These are phyloP conservation scores for Phenganax marumi DNA, from an alignment of 92 coral and sea anemone genomes.

Conservation along the genomic window DNA sequence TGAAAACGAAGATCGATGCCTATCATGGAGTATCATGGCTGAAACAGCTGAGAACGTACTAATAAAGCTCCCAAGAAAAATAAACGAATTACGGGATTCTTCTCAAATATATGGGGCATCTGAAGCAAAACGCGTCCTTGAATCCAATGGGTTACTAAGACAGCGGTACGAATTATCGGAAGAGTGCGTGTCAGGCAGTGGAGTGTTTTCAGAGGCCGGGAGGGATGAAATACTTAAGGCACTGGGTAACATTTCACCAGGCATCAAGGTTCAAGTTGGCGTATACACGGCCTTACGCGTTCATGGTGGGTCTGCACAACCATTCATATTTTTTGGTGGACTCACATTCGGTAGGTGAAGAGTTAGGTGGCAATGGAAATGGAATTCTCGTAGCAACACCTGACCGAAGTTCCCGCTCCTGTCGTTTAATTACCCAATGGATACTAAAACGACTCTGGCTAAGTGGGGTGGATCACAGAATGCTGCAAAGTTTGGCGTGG, in stretches of 20 bases:
- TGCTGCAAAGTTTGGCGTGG: constrained; percentile 38
- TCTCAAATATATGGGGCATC: constrained; percentile 5
- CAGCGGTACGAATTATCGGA: constrained; percentile 34
- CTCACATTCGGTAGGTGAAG: constrained; percentile 40
- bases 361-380: constrained; percentile 25
- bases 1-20: not conserved
- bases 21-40: not conserved
- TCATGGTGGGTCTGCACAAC: constrained; percentile 30
- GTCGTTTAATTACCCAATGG: constrained; percentile 18
- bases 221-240: constrained; percentile 18
- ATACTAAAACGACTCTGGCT: constrained; percentile 22
- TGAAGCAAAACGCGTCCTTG: constrained; percentile 32
- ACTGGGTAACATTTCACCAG: not conserved
- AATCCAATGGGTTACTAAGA: constrained; percentile 7
- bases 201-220: constrained; percentile 27
- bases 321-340: constrained; percentile 32
- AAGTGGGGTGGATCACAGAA: not conserved
- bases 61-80: not conserved
- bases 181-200: constrained; percentile 27
- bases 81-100: not conserved
- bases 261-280: constrained; percentile 12
- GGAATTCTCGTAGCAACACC: constrained; percentile 27
- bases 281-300: constrained; percentile 36
- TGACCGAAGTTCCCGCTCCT: constrained; percentile 32
- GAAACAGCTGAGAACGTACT: not conserved